Base-by-base conservation (phyloP, 2,888 invertebrate species). In the Polia nebulosa region DNA sequence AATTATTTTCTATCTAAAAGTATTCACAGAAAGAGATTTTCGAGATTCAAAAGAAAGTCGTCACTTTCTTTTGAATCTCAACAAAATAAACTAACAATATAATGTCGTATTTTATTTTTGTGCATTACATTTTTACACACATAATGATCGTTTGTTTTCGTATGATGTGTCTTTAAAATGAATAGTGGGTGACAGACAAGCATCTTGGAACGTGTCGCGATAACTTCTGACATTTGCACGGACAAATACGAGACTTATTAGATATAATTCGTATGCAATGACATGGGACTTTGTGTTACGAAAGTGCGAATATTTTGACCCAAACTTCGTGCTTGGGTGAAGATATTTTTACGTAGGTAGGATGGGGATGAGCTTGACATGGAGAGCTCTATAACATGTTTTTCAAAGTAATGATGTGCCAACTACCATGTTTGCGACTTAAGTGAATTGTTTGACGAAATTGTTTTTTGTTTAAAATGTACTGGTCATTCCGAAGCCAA, bases 141-240 rank as follows among this genome's bases (percentile, higher is more conserved):
- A 58, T 78, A 80, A 76, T 76, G 80, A 80, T 65, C 71, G 53
- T 78, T 72, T 79, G 77, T 63, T 55, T 52, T 65, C 62, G 13
- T 77, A 70, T 51, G 59, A 66, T 65, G 64, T 68, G 80, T 72
- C 53, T 79, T 69, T 82, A 80, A 77, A 76, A 80, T 59, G 58
- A 63, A 66, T 72, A 75, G 87, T 87, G 85, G 88, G 88, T 86
- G 85, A 80, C 77, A 72, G 88, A 89, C 87, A 78, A 63, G 20
- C 76, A 88, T 88, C 88, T 81, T 47, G 73, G 76, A 83, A 89
- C 89, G 89, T 88, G 87, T 77, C 39, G 65, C 68, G 85, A 85
- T 87, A 85, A 82, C 70, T 76, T 72, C 68, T 80, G 79, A 75
- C 82, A 78, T 85, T 83, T 86, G 83, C 82, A 82, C 87, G 82